Evolutionary conservation across 2,113 vertebrate genomes (phyloP).

Genomic region (Clarias batrachus): DNA sequence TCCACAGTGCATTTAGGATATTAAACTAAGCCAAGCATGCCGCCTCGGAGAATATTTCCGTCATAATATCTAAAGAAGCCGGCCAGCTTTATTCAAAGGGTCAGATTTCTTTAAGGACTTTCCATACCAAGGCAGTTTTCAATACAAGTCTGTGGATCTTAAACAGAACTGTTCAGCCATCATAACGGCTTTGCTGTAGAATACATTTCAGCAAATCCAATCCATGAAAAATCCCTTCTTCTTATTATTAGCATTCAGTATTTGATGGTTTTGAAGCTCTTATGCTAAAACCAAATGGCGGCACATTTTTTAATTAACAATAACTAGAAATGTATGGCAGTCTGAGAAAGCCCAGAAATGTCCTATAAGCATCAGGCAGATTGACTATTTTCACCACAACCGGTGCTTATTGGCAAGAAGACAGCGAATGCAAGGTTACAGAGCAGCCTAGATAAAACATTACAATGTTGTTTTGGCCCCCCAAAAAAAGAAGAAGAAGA

Average conservation of each 20-base stretch:
- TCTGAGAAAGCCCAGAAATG: neutral
- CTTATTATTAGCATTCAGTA: neutral
- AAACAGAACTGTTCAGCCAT: neutral
- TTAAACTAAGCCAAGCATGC: conserved; percentile 52
- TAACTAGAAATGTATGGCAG: neutral
- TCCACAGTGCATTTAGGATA: conserved; percentile 46
- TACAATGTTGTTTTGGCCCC: neutral
- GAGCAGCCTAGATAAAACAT: neutral
- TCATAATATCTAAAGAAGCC: conserved; percentile 38
- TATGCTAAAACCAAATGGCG: neutral
- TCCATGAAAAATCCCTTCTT: neutral
- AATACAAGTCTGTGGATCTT: conserved; percentile 21
- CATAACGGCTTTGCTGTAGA: neutral
- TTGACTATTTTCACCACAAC: neutral
- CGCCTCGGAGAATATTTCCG: conserved; percentile 39
- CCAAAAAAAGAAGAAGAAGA: too few species aligned
- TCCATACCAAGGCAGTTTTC: conserved; percentile 24
- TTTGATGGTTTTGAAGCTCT: conserved; percentile 16
- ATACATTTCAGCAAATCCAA: conserved; percentile 7
- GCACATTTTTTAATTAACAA: neutral
- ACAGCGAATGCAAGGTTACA: neutral
- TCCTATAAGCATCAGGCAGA: neutral
- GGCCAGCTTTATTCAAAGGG: conserved; percentile 20
- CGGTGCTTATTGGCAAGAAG: neutral
- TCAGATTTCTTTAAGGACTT: conserved; percentile 43